Evolutionary conservation across 2,888 invertebrate genomes (phyloP).

Genomic region (Smittia aterrima): DNA sequence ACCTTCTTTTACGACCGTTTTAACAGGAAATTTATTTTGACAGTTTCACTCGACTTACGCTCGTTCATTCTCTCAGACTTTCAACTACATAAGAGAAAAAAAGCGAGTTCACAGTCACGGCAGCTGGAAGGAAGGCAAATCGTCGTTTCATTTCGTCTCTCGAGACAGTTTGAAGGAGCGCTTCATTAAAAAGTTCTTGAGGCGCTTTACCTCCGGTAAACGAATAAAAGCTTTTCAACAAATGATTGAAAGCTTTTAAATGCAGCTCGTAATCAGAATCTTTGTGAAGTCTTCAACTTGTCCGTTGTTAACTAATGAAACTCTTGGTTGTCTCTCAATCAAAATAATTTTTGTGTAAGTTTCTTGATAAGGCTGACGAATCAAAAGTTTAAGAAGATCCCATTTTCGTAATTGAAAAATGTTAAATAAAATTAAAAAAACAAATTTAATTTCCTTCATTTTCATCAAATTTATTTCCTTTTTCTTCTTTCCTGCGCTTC

Average conservation of each 20-base stretch:
- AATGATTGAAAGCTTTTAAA: too few relatives aligned
- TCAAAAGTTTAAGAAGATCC: too few relatives aligned
- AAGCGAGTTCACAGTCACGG: background rate
- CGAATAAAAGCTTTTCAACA: too few relatives aligned
- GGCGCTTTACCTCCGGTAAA: too few relatives aligned
- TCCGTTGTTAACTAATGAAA: too few relatives aligned
- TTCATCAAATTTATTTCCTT: background rate
- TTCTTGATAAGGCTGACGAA: too few relatives aligned
- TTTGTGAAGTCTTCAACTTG: too few relatives aligned
- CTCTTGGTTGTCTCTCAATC: too few relatives aligned
- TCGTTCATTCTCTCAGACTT: background rate
- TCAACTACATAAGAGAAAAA: background rate
- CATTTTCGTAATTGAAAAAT: background rate
- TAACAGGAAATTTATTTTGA: constrained; percentile 32
- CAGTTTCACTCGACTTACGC: constrained; percentile 27
- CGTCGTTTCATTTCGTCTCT: background rate
- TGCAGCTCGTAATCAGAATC: too few relatives aligned
- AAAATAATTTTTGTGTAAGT: too few relatives aligned
- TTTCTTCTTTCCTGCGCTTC: background rate
- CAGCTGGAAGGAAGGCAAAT: background rate
- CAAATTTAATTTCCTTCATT: background rate
- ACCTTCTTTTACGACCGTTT: constrained; percentile 35
- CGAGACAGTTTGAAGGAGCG: background rate
- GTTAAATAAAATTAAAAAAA: background rate
- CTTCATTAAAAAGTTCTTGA: background rate